Base-by-base conservation (phyloP, 2,888 invertebrate species). In the Melikaiella ostensackeni region DNA sequence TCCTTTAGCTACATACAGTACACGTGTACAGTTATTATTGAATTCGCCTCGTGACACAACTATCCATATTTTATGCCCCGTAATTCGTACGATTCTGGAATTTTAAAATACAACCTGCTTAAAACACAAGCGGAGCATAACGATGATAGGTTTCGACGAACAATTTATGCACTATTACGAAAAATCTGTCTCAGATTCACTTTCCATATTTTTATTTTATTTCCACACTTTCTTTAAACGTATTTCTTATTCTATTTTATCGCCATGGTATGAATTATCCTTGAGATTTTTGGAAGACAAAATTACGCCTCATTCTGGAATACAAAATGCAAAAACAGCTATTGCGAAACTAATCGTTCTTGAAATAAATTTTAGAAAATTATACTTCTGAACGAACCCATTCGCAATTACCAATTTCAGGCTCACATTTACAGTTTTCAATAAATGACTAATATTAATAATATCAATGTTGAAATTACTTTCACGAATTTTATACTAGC, bases 71-170 rank as follows among this genome's bases (percentile, higher is more conserved):
- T 70, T 50, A 50, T 50, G 9, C 27, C 24, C 9, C 66, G 46
- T 66, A 66, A 66, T 66, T 66, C 66, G 42, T 66, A 66, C 38
- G 46, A 46, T 66, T 66, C 66, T 38, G 66, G 42, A 66, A 66
- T 66, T 66, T 66, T 66, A 46, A 66, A 66, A 66, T 38, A 16
- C 27, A 16, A 24, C 38, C 42, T 66, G 33, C 30, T 70, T 70
- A 46, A 50, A 50, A 30, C 30, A 30, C 30, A 70, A 70, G n/a
- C 50, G 70, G 33, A 50, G 66, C 33, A 50, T 11, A 50, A 50
- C 50, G 30, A 50, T 70, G 46, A 70, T 70, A 30, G 46, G 27
- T 27, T 70, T 19, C 50, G 9, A 70, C 46, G 30, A n/a, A 33
- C 50, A 50, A 50, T 70, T 70, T 70, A 50, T 70, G 50, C 50